Conservation (phyloP, 2,888 invertebrate species). For the Apamea anceps region DNA sequence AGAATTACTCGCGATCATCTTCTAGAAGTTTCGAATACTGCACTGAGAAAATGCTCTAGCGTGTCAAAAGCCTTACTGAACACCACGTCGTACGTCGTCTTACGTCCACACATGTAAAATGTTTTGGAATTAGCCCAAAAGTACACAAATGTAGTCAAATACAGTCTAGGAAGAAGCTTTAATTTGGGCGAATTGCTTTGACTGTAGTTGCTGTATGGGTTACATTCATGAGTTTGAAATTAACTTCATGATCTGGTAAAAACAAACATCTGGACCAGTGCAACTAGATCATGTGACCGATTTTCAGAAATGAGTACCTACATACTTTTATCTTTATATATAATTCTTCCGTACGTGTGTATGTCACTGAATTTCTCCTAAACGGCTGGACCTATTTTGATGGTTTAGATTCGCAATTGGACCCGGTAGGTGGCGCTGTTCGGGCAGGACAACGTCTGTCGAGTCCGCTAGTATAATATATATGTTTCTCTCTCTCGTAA, state of each 20-base stretch:
- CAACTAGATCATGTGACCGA: slow-evolving; percentile 10
- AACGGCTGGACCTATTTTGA: not conserved
- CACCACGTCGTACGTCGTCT: too few relatives aligned
- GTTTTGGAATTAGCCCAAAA: slow-evolving; percentile 27
- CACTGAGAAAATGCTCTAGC: not conserved
- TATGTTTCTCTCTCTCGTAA: not conserved
- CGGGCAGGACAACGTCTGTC: not conserved
- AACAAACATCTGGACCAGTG: slow-evolving; percentile 31
- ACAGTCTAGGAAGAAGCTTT: slow-evolving; percentile 14
- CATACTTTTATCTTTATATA: not conserved
- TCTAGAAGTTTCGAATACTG: slow-evolving; percentile 19
- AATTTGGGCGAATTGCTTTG: slow-evolving; percentile 12
- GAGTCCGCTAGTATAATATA: not conserved
- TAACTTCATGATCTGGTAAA: slow-evolving; percentile 34
- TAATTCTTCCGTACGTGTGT: not conserved
- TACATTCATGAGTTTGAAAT: slow-evolving; percentile 38
- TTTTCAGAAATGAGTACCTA: slow-evolving; percentile 7
- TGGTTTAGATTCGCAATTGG: not conserved
- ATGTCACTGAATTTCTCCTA: not conserved
- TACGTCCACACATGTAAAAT: not conserved
- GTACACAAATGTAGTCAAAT: slow-evolving; percentile 24
- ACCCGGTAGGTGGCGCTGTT: not conserved
- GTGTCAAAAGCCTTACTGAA: slow-evolving; percentile 31
- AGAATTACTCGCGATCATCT: slow-evolving; percentile 5
- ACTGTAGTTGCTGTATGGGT: slow-evolving; percentile 22